phyloP scores from a whole-genome alignment of 2,888 invertebrate genomes.

The Philereme vetulata region DNA sequence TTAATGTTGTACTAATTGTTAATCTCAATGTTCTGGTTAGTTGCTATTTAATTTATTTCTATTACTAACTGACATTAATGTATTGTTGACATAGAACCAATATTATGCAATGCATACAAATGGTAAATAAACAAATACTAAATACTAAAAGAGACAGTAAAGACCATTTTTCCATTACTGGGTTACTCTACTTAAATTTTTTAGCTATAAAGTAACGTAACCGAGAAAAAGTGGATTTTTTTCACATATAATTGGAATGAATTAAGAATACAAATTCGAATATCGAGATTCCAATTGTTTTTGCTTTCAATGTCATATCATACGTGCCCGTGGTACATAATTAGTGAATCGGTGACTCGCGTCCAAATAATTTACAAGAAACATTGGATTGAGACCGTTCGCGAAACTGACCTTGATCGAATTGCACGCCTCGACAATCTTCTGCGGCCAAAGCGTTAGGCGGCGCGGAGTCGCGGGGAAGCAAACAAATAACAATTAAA shows the following conservation, averaged over 20 bases:
- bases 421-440: constrained; percentile 97
- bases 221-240: too few relatives aligned
- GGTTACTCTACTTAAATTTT: too few relatives aligned
- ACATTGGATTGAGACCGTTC: constrained; percentile 43
- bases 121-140: too few relatives aligned
- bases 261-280: constrained; percentile 11
- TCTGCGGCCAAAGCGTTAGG: constrained; percentile 86
- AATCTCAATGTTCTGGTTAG: too few relatives aligned
- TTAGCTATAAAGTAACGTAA: too few relatives aligned
- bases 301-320: constrained; percentile 19
- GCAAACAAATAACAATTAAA: constrained; percentile 75
- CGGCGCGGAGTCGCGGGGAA: constrained; percentile 61
- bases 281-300: constrained; percentile 12
- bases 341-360: constrained; percentile 42
- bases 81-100: too few relatives aligned
- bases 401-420: constrained; percentile 90
- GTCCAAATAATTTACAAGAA: constrained; percentile 33
- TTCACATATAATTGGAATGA: constrained; percentile 1
- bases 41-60: too few relatives aligned
- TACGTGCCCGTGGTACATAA: constrained; percentile 47
- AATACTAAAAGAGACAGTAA: too few relatives aligned
- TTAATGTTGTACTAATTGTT: too few relatives aligned
- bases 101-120: too few relatives aligned
- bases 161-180: too few relatives aligned
- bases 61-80: too few relatives aligned